Percentiles rank a stretch among this genome's conserved stretches.
phyloP scores from a whole-genome alignment of 2,113 vertebrate genomes.

The Opisthocomus hoazin region DNA sequence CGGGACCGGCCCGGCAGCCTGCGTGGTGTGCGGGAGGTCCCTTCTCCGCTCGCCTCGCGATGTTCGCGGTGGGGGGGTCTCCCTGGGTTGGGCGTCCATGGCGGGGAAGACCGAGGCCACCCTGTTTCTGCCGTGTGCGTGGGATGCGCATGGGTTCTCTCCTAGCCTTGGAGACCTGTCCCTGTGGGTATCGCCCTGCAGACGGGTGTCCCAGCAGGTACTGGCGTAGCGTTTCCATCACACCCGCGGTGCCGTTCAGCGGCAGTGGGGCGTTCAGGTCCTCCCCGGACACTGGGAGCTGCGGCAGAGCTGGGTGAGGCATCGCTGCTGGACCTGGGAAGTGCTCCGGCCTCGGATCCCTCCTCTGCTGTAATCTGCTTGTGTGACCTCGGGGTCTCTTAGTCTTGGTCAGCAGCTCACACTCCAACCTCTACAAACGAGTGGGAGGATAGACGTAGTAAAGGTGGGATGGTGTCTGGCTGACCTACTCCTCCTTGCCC shows the following conservation, averaged over 20 bases:
- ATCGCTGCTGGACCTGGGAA: neutral
- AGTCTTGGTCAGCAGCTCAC: neutral
- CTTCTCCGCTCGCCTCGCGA: rapidly evolving
- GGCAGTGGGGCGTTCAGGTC: rapidly evolving
- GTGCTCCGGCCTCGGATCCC: neutral
- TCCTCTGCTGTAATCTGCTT: neutral
- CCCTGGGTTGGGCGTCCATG: rapidly evolving
- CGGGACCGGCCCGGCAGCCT: neutral
- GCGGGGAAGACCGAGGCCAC: neutral
- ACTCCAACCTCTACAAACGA: neutral
- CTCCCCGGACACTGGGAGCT: neutral
- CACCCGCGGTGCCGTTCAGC: rapidly evolving
- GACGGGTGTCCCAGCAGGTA: neutral
- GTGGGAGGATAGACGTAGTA: neutral
- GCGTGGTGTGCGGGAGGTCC: neutral
- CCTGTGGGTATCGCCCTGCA: neutral
- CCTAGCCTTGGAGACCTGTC: neutral
- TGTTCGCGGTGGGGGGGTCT: neutral
- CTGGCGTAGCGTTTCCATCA: neutral
- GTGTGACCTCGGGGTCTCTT: neutral
- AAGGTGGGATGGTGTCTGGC: neutral
- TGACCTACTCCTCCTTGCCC: neutral
- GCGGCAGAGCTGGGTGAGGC: neutral
- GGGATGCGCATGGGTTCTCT: neutral
- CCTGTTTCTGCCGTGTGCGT: neutral